Evolutionary conservation across 2,797 vertebrate species (phyloP).

Genomic region (Heteromormyrus szaboi): DNA sequence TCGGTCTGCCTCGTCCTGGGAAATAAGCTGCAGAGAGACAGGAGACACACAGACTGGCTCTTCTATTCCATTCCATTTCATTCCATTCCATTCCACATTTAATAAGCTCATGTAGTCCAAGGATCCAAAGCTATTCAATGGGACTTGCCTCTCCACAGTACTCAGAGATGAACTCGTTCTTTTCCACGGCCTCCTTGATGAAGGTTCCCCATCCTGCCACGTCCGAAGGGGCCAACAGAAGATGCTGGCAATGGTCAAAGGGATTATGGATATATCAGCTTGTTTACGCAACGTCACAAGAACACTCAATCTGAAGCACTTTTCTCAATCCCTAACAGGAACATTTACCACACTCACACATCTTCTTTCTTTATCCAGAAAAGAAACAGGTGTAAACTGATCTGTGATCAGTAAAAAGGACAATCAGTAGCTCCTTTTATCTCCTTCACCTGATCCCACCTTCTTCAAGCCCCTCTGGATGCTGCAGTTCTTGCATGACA

Average conservation of each 20-base stretch:
- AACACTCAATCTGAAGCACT: neutral
- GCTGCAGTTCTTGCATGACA: conserved; percentile 97
- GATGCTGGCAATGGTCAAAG: conserved; percentile 63
- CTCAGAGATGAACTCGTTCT: conserved; percentile 97
- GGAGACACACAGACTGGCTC: neutral
- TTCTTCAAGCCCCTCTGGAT: conserved; percentile 95
- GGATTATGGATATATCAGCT: neutral
- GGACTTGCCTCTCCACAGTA: conserved; percentile 90
- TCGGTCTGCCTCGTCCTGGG: conserved; percentile 93
- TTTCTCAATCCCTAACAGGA: neutral
- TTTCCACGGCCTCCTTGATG: conserved; percentile 95
- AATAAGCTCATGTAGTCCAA: neutral
- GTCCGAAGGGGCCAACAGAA: conserved; percentile 88
- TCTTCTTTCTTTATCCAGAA: neutral
- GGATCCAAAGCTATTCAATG: neutral
- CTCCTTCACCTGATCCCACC: conserved; percentile 52
- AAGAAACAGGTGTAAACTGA: neutral
- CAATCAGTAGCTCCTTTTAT: neutral
- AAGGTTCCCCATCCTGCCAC: conserved; percentile 97
- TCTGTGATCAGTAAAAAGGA: neutral
- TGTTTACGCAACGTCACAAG: neutral
- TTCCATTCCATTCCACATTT: neutral
- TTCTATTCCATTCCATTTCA: neutral
- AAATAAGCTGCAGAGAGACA: conserved; percentile 75
- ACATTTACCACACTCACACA: neutral